Base-by-base conservation (phyloP, 2,797 vertebrate species). In the Pelochelys cantorii region DNA sequence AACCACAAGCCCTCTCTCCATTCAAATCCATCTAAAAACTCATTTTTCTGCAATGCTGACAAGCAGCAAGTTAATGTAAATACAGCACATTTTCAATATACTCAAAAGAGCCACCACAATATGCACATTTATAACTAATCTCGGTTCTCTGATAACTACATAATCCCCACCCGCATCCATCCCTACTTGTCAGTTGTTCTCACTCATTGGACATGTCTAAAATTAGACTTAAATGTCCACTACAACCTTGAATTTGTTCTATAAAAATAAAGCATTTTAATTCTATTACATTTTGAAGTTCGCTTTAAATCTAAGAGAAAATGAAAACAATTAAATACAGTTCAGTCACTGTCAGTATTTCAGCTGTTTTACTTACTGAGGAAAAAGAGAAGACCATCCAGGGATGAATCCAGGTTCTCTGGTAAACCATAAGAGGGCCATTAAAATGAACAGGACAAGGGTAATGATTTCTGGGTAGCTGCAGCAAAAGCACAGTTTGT, bases 391-490 rank as follows among this genome's bases (percentile, higher is more conserved):
- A 34, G 97, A 97, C 99, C 99, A 99, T n/a, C 99, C 99, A 57
- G 99, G 97, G 86, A 99, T 95, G 96, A 99, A 99, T 18, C 99
- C 99, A 85, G 99, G 99, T 23, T 99, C 97, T 96, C 99, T 98
- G 90, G 97, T 98, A 95, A 99, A 98, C 99, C 99, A 99, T 55
- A 99, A 95, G 83, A 99, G 31, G 37, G 99, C 98, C 99, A 99
- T 99, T 54, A 98, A 4, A 84, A 98, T 15, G 95, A 99, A 99
- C 17, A 99, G 96, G n/a, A 98, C 83, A 84, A 98, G 94, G 4
- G 99, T 99, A 92, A 99, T 95, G 52, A 97, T 97, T 98, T 99
- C 99, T 97, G 99, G 99, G 92, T 96, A 97, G 88, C 99, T 99
- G 96, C 9, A 93, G 79, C 59, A 97, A 96, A 96, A 97, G 87